These are phyloP conservation scores for Drosophila guanche DNA, from an alignment of 1,140 invertebrate genomes.

Conservation along the genomic window DNA sequence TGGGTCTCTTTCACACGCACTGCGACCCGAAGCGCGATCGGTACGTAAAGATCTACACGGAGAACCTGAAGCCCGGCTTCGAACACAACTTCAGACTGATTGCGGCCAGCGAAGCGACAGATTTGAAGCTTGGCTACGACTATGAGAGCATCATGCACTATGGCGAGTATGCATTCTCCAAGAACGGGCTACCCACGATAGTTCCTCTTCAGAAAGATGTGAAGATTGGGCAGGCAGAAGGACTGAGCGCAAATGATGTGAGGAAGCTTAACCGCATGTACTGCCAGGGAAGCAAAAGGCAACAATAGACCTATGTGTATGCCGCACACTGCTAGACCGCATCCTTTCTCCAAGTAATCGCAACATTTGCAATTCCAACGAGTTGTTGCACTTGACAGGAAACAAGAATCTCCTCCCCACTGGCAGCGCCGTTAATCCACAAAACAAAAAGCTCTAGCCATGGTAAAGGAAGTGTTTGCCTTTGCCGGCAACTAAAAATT, in stretches of 20 bases:
- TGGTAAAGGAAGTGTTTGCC: conserved; percentile 68
- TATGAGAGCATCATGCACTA: conserved; percentile 89
- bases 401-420: conserved; percentile 44
- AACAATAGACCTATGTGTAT: too few relatives aligned
- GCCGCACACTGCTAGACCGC: conserved; percentile 1
- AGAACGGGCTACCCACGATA: conserved; percentile 88
- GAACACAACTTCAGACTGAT: conserved; percentile 85
- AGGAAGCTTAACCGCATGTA: conserved; percentile 85
- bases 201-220: conserved; percentile 75
- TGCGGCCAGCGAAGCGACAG: conserved; percentile 65
- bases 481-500: conserved; percentile 72
- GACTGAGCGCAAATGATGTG: conserved; percentile 84
- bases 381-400: conserved; percentile 57
- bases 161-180: conserved; percentile 87
- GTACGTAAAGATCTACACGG: conserved; percentile 86
- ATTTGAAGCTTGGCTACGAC: conserved; percentile 86
- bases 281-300: neutral
- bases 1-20: conserved; percentile 89
- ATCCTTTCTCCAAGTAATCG: conserved; percentile 52
- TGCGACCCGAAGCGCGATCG: conserved; percentile 87
- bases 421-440: conserved; percentile 46
- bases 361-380: conserved; percentile 69
- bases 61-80: conserved; percentile 86
- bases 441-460: conserved; percentile 55
- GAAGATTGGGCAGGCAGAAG: conserved; percentile 84